phyloP scores from a whole-genome alignment of 92 coral and sea anemone species.

The Chrysogorgia sp. region DNA sequence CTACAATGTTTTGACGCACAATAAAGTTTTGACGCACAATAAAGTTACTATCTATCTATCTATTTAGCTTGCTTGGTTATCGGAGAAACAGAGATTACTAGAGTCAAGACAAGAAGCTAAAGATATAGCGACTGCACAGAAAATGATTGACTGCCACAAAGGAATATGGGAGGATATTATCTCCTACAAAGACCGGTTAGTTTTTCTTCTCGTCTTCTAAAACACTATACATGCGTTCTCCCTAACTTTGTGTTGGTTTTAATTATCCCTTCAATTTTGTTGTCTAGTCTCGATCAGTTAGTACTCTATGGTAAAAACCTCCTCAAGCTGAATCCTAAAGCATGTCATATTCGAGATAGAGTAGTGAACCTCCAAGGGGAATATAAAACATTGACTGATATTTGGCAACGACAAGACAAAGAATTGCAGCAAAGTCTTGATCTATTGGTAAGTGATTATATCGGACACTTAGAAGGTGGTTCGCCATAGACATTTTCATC shows the following conservation, averaged over 20 bases:
- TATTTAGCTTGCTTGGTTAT: conserved; percentile 82
- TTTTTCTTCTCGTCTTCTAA: not conserved
- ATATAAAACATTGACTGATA: conserved; percentile 67
- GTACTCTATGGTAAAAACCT: conserved; percentile 80
- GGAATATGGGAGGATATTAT: conserved; percentile 83
- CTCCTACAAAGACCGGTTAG: conserved; percentile 68
- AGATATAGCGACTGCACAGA: conserved; percentile 71
- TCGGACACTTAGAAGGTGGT: too few relatives aligned
- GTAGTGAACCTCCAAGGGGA: conserved; percentile 70
- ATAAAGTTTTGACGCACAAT: too few relatives aligned
- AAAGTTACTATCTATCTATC: too few relatives aligned
- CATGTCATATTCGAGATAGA: conserved; percentile 72
- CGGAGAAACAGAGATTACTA: conserved; percentile 67
- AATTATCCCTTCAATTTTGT: not conserved
- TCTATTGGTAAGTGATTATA: conserved; percentile 64
- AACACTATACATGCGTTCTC: not conserved
- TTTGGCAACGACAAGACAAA: conserved; percentile 81
- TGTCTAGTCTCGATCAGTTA: conserved; percentile 79
- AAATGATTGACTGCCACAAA: conserved; percentile 79
- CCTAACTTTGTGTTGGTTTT: not conserved
- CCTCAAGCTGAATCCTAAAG: conserved; percentile 71
- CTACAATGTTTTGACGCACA: too few relatives aligned
- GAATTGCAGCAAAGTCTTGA: conserved; percentile 78
- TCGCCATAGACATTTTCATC: too few relatives aligned
- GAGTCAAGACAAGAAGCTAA: conserved; percentile 76